phyloP scores from a whole-genome alignment of 2,797 vertebrate genomes.

The Anniella stebbinsi region DNA sequence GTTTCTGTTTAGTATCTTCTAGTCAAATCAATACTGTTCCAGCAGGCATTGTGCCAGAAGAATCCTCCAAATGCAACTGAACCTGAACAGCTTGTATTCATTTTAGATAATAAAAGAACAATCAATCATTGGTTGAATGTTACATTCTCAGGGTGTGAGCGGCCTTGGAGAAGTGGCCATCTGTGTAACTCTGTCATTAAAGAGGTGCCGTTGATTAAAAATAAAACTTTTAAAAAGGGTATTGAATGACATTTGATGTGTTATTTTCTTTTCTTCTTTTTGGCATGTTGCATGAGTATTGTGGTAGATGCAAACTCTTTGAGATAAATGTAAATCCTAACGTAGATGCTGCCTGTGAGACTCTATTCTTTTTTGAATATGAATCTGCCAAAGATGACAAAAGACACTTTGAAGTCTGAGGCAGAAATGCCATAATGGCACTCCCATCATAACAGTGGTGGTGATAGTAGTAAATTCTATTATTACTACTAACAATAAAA shows the following conservation, averaged over 20 bases:
- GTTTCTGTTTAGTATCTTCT: neutral
- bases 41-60: neutral
- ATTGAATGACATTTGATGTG: neutral
- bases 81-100: neutral
- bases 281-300: neutral
- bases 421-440: neutral
- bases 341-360: no score
- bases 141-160: conserved; percentile 26
- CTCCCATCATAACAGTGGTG: neutral
- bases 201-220: neutral
- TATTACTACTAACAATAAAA: no score
- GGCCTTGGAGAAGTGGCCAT: neutral
- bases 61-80: conserved; percentile 2
- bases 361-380: neutral
- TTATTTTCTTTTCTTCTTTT: neutral
- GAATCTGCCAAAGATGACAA: neutral
- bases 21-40: neutral
- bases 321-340: neutral
- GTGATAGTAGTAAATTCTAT: neutral
- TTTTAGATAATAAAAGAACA: neutral
- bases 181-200: neutral
- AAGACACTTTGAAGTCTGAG: neutral
- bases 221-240: neutral
- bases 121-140: neutral
- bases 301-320: neutral